Evolutionary conservation across 2,797 vertebrate species (phyloP).

Genomic region (Okamejei kenojei): DNA sequence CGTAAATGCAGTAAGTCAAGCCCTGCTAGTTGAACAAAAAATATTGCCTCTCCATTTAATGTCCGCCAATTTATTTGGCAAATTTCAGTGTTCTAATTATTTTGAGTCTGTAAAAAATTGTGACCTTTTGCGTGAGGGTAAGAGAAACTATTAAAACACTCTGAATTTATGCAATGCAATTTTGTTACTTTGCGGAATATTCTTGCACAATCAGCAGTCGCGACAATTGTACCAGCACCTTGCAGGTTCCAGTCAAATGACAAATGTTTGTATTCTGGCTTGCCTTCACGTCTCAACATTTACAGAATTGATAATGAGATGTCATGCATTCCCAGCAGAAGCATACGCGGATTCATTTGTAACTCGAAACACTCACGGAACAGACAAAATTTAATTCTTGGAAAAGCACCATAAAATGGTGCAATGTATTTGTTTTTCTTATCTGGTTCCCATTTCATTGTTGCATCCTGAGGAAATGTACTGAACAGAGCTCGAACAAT

Average conservation of each 20-base stretch:
- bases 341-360: background rate
- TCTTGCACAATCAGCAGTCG: slow-evolving; percentile 36
- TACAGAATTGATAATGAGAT: background rate
- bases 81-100: slow-evolving; percentile 37
- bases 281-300: slow-evolving; percentile 11
- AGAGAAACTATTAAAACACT: slow-evolving; percentile 38
- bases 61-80: slow-evolving; percentile 37
- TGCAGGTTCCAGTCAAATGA: background rate
- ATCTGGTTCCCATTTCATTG: background rate
- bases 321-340: background rate
- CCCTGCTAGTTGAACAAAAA: slow-evolving; percentile 28
- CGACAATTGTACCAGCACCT: background rate
- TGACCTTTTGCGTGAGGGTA: slow-evolving; percentile 35
- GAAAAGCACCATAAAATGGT: background rate
- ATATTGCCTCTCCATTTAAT: slow-evolving; percentile 38
- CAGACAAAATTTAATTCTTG: background rate
- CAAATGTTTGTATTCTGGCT: slow-evolving; percentile 29
- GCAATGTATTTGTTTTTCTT: background rate
- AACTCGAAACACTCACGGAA: background rate
- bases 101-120: slow-evolving; percentile 36
- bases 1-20: slow-evolving; percentile 37
- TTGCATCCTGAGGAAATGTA: background rate
- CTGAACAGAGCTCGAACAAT: background rate
- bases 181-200: slow-evolving; percentile 32
- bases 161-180: slow-evolving; percentile 37